Conservation (phyloP, 2,797 vertebrate genomes). For the Platalea minor region DNA sequence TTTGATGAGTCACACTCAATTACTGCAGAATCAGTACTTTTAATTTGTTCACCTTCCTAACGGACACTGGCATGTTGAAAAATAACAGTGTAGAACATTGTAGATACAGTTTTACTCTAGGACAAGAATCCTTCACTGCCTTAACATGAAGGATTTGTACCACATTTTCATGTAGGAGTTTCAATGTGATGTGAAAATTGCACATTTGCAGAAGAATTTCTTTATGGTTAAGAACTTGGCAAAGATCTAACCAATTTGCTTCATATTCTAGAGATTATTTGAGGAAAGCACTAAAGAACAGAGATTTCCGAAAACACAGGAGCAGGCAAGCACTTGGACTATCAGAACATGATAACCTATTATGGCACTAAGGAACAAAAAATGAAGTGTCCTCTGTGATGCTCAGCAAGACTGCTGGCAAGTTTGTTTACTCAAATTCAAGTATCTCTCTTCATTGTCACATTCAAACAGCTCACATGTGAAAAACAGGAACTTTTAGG, state of each 20-base stretch:
- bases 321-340: not conserved
- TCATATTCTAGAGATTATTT: not conserved
- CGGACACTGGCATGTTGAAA: not conserved
- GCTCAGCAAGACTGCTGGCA: not conserved
- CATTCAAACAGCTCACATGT: not conserved
- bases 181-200: not conserved
- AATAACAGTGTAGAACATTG: not conserved
- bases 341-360: not conserved
- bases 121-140: not conserved
- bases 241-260: not conserved
- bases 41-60: not conserved
- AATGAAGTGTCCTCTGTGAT: not conserved
- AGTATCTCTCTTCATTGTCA: not conserved
- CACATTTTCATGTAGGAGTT: not conserved
- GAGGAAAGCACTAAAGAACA: not conserved
- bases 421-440: not conserved
- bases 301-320: not conserved
- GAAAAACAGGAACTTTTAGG: not conserved
- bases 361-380: not conserved
- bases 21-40: not conserved
- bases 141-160: not conserved
- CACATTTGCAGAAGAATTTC: not conserved
- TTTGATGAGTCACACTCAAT: not conserved
- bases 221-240: not conserved
- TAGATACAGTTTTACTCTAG: not conserved